phyloP scores from a whole-genome alignment of 2,888 invertebrate genomes.

The Athrips mouffetella region DNA sequence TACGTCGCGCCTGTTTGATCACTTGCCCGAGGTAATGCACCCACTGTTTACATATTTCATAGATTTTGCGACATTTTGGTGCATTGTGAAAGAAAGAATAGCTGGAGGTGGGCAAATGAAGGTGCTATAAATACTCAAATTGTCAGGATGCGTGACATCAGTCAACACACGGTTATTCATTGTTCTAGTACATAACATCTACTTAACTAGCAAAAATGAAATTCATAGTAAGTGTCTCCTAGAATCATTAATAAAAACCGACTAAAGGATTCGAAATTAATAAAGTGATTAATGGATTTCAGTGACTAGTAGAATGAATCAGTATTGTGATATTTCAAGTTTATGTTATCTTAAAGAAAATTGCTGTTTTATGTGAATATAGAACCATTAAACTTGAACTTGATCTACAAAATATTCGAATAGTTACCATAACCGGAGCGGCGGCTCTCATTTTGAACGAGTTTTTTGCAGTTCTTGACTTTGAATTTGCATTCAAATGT shows the following conservation, averaged over 20 bases:
- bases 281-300: slow-evolving; percentile 28
- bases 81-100: slow-evolving; percentile 61
- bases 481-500: slow-evolving; percentile 4
- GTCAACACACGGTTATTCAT: slow-evolving; percentile 44
- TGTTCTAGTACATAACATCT: slow-evolving; percentile 28
- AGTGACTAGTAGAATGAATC: slow-evolving; percentile 24
- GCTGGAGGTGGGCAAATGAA: slow-evolving; percentile 58
- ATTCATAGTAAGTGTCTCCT: slow-evolving; percentile 63
- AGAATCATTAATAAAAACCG: background rate
- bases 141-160: slow-evolving; percentile 62
- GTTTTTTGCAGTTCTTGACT: slow-evolving; percentile 10
- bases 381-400: slow-evolving; percentile 17
- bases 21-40: slow-evolving; percentile 68
- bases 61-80: slow-evolving; percentile 67
- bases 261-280: slow-evolving; percentile 20
- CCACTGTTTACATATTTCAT: slow-evolving; percentile 74
- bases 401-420: slow-evolving; percentile 21
- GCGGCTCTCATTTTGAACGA: slow-evolving; percentile 4
- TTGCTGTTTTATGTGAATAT: background rate
- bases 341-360: slow-evolving; percentile 17
- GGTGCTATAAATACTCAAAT: slow-evolving; percentile 66
- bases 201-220: slow-evolving; percentile 51
- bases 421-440: slow-evolving; percentile 13
- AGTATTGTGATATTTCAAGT: slow-evolving; percentile 14
- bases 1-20: slow-evolving; percentile 63